Evolutionary conservation across 2,797 vertebrate genomes (phyloP).

Genomic region (Gadopsis marmoratus): DNA sequence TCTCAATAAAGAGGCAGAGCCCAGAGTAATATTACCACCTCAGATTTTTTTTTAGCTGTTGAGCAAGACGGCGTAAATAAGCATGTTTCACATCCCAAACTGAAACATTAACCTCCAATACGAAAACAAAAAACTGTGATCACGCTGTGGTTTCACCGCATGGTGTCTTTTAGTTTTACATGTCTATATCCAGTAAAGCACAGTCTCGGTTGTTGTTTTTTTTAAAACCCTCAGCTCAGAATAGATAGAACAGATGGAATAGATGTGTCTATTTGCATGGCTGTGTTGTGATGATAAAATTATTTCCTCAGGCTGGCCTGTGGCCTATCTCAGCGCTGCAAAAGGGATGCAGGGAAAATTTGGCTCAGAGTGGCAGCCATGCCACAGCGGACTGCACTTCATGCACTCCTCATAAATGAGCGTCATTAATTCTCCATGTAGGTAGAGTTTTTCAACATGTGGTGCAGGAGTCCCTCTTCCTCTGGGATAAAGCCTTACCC

Average conservation of each 20-base stretch:
- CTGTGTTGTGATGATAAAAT: slow-evolving; percentile 78
- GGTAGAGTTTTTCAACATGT: slow-evolving; percentile 63
- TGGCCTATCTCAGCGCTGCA: slow-evolving; percentile 67
- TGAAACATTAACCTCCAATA: slow-evolving; percentile 50
- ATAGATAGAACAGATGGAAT: slow-evolving; percentile 26
- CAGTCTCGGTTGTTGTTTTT: slow-evolving; percentile 42
- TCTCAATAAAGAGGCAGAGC: slow-evolving; percentile 78
- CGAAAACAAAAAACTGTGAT: slow-evolving; percentile 43
- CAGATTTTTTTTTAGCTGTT: slow-evolving; percentile 49
- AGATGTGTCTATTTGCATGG: slow-evolving; percentile 65
- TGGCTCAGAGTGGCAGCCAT: slow-evolving; percentile 69
- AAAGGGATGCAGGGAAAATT: slow-evolving; percentile 64
- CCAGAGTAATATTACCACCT: slow-evolving; percentile 68
- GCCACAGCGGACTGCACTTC: slow-evolving; percentile 70
- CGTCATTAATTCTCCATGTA: slow-evolving; percentile 79
- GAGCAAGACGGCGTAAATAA: slow-evolving; percentile 63
- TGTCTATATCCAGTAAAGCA: slow-evolving; percentile 26
- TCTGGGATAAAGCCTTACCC: slow-evolving; percentile 46
- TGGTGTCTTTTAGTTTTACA: slow-evolving; percentile 30
- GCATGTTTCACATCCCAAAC: slow-evolving; percentile 53
- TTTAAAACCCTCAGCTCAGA: slow-evolving; percentile 39
- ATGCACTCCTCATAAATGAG: slow-evolving; percentile 76
- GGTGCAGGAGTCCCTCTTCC: slow-evolving; percentile 47
- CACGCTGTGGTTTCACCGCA: slow-evolving; percentile 19
- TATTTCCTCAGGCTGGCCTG: slow-evolving; percentile 70